These are phyloP conservation scores for Vireo griseus DNA, from an alignment of 2,797 vertebrate species.

Conservation along the genomic window DNA sequence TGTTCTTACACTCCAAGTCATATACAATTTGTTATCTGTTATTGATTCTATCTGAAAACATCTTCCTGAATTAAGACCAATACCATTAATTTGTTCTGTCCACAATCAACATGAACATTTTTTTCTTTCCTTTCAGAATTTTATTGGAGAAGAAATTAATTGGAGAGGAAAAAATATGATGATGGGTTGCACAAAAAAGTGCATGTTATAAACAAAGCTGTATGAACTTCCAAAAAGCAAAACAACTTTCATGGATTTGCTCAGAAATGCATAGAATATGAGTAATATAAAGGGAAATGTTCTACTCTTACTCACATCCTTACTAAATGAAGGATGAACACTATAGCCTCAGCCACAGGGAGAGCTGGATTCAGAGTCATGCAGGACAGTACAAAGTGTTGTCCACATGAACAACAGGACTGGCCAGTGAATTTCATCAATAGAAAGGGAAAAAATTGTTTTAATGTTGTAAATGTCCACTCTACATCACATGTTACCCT, in stretches of 20 bases:
- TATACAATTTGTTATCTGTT: background rate
- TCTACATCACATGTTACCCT: background rate
- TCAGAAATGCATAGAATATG: background rate
- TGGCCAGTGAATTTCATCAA: background rate
- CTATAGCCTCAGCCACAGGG: background rate
- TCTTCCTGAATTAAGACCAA: background rate
- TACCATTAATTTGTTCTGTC: background rate
- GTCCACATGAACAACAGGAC: background rate
- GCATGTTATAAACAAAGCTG: rapidly evolving
- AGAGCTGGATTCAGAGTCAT: background rate
- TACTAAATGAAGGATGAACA: background rate
- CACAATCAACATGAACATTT: background rate
- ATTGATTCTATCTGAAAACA: background rate
- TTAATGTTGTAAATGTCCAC: background rate
- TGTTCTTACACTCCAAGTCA: background rate
- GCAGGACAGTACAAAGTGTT: background rate
- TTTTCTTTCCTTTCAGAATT: background rate
- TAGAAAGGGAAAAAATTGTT: background rate
- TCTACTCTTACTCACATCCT: background rate
- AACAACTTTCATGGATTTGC: background rate
- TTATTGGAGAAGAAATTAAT: background rate
- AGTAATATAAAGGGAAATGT: background rate
- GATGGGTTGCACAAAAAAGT: background rate
- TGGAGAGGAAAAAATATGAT: background rate
- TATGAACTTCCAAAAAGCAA: background rate